A percentile compares a stretch with the other conserved stretches of the same genome.
These are phyloP conservation scores for Drosophila subsilvestris DNA, from an alignment of 2,888 invertebrate species.

Conservation along the genomic window DNA sequence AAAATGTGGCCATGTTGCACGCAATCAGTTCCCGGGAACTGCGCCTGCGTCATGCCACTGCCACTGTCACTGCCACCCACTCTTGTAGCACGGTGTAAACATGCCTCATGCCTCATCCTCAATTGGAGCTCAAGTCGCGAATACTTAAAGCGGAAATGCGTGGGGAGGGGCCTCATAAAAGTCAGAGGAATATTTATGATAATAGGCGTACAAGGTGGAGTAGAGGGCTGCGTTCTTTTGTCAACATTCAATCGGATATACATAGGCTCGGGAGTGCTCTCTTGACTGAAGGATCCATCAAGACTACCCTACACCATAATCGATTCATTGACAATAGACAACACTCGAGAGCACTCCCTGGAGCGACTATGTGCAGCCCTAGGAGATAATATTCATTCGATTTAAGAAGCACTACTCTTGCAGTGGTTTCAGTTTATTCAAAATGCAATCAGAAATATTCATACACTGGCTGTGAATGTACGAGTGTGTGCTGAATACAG, in stretches of 20 bases:
- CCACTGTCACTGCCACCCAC: constrained; percentile 21
- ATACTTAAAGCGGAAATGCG: constrained; percentile 42
- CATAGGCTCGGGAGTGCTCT: background rate
- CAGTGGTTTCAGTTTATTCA: constrained; percentile 62
- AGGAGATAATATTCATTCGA: background rate
- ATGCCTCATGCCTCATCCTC: background rate
- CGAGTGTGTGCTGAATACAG: constrained; percentile 11
- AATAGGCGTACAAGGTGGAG: background rate
- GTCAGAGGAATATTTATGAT: background rate
- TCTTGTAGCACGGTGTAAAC: constrained; percentile 19
- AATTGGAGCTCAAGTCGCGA: constrained; percentile 1
- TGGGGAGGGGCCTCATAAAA: background rate
- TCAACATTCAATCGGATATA: background rate
- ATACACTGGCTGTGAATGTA: constrained; percentile 47
- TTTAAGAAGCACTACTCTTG: constrained; percentile 28
- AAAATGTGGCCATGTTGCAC: constrained; percentile 23
- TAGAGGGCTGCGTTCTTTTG: background rate
- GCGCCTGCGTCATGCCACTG: constrained; percentile 58
- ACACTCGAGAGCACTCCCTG: background rate
- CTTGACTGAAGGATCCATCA: background rate
- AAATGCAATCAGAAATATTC: constrained; percentile 66
- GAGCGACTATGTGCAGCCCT: background rate
- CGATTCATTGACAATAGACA: background rate
- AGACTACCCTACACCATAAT: background rate
- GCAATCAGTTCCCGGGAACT: constrained; percentile 7